phyloP scores from a whole-genome alignment of 2,113 vertebrate genomes.

The Rhinolophus sinicus region DNA sequence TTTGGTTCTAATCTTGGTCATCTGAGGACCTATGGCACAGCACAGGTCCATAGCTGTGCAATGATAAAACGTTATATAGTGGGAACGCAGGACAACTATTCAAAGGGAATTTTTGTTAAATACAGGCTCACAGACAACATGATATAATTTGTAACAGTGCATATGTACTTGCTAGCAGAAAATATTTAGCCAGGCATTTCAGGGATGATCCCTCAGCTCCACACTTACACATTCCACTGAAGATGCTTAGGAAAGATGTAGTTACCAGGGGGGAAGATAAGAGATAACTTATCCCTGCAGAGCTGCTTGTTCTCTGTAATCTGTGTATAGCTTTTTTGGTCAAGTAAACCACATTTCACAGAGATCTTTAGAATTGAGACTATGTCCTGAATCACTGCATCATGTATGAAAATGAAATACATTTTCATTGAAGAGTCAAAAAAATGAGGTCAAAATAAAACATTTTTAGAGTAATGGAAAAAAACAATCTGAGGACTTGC shows the following conservation, averaged over 20 bases:
- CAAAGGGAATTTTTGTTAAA: not conserved
- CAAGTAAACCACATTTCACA: not conserved
- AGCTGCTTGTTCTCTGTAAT: not conserved
- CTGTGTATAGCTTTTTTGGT: not conserved
- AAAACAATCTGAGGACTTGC: constrained; percentile 11
- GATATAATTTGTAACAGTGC: not conserved
- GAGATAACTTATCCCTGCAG: not conserved
- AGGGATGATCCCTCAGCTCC: not conserved
- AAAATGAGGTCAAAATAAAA: not conserved
- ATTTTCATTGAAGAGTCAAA: not conserved
- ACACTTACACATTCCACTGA: not conserved
- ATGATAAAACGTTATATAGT: not conserved
- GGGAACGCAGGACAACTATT: not conserved
- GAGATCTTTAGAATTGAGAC: not conserved
- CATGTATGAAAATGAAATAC: not conserved
- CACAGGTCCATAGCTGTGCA: too few relatives aligned
- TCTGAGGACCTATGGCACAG: not conserved
- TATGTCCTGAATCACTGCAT: not conserved
- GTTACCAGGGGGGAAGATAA: not conserved
- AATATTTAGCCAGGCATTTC: not conserved
- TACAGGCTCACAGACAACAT: not conserved
- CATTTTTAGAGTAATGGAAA: not conserved
- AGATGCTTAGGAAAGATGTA: not conserved
- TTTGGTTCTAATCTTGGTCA: not conserved
- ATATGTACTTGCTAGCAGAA: not conserved